phyloP scores from a whole-genome alignment of 2,797 vertebrate species.

The Enteromius afrohamiltoni region DNA sequence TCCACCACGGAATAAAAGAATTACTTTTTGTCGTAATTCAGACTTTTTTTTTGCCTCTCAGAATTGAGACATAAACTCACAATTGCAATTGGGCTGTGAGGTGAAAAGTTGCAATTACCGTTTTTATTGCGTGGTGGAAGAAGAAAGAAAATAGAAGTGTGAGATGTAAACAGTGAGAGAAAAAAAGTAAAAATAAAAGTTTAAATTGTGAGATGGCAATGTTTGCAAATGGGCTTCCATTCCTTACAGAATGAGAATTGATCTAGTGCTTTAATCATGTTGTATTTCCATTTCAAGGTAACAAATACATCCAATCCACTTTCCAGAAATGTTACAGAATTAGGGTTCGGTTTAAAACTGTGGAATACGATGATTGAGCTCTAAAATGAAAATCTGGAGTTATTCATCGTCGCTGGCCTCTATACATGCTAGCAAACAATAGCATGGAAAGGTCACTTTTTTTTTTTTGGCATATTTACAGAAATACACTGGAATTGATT shows the following conservation, averaged over 20 bases:
- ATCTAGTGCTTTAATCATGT: not conserved
- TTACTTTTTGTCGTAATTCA: too few species aligned
- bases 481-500: not conserved
- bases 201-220: not conserved
- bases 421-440: constrained; percentile 5
- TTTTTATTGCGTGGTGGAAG: not conserved
- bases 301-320: not conserved
- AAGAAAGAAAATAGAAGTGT: not conserved
- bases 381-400: not conserved
- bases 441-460: not conserved
- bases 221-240: not conserved
- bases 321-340: not conserved
- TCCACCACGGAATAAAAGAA: not conserved
- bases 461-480: not conserved
- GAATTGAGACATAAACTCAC: not conserved
- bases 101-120: not conserved
- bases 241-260: not conserved
- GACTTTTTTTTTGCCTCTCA: too few species aligned
- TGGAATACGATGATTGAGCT: not conserved
- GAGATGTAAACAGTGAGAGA: not conserved
- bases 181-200: not conserved
- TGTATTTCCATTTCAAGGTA: not conserved
- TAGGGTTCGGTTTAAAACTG: not conserved
- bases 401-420: not conserved
- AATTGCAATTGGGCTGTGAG: not conserved